Base-by-base conservation (phyloP, 2,888 invertebrate species). In the Amphipoea lucens region DNA sequence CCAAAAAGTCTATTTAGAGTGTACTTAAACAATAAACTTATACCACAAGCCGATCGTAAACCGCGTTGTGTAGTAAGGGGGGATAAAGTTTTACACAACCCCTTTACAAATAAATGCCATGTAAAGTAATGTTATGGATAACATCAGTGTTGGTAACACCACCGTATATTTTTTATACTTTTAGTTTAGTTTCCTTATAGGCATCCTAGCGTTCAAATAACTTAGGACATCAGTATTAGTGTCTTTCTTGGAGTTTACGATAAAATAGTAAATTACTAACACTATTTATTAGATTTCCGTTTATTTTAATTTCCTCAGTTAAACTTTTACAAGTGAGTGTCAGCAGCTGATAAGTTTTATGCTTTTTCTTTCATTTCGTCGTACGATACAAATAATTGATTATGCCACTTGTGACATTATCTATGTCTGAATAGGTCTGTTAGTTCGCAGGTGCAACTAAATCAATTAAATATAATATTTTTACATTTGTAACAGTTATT, bases 361-460 rank as follows among this genome's bases (percentile, higher is more conserved):
- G 29, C 1, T 63, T 62, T 62, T 67, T 67, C 23, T 51, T 83
- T 69, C 6, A 65, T 36, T 40, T 6, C 45, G 20, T 54, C 23
- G 11, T 29, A 23, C 40, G n/a, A 23, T 57, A 51, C 20, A 36
- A 40, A 17, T 45, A 60, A 76, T 60, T 54, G 42, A 14, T 57
- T 51, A 62, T 62, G 77, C 17, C 78, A 45, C 4, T 76, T 51
- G 11, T 51, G 42, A 66, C 51, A 66, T 66, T 72, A 85, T 54
- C 42, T 72, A 42, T 29, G 29, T 23, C 12, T 36, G 36, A 36
- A 42, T 68, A 36, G 36, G 36, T 36, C 36, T 36, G 45, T 45
- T 57, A 60, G 17, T 66, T 65, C 40, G 62, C 83, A 86, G 77
- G 70, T 84, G 83, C 67, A 74, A 72, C 60, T 63, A 74, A 71